Evolutionary conservation across 2,797 vertebrate species (phyloP).

Genomic region (Macropodus opercularis): DNA sequence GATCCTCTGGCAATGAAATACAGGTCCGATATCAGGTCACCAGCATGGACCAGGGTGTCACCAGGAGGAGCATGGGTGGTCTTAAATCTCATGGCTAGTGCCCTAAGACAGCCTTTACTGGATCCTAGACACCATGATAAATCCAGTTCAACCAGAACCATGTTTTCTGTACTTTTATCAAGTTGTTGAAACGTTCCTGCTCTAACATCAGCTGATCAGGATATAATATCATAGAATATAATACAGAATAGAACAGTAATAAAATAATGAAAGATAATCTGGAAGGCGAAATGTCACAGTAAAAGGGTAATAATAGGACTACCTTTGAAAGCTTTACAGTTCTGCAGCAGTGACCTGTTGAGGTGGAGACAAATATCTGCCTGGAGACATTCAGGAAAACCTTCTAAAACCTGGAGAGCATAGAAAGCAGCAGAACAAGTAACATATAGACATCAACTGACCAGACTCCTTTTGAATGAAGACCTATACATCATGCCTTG

Average conservation of each 20-base stretch:
- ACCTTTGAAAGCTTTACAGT: conserved; percentile 89
- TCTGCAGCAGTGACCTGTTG: conserved; percentile 89
- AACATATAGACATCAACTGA: background rate
- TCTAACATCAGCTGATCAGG: too few relatives aligned
- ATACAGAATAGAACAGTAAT: too few relatives aligned
- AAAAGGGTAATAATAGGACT: too few relatives aligned
- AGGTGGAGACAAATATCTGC: conserved; percentile 93
- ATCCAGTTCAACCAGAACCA: background rate
- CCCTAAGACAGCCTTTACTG: conserved; percentile 89
- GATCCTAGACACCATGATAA: conserved; percentile 67
- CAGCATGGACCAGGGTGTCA: conserved; percentile 90
- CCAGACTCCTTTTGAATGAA: background rate
- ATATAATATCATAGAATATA: too few relatives aligned
- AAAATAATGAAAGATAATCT: too few relatives aligned
- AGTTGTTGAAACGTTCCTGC: too few relatives aligned
- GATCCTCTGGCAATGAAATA: conserved; percentile 94
- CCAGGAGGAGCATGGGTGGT: conserved; percentile 90
- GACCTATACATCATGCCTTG: background rate
- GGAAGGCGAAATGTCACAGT: too few relatives aligned
- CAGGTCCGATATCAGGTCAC: conserved; percentile 89
- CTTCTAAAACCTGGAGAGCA: conserved; percentile 86
- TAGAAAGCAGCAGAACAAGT: background rate
- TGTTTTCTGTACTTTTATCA: background rate
- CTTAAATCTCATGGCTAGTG: conserved; percentile 92
- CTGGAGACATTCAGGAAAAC: conserved; percentile 92